phyloP scores from a whole-genome alignment of 2,888 invertebrate genomes.

The Pristionchus maxplancki region DNA sequence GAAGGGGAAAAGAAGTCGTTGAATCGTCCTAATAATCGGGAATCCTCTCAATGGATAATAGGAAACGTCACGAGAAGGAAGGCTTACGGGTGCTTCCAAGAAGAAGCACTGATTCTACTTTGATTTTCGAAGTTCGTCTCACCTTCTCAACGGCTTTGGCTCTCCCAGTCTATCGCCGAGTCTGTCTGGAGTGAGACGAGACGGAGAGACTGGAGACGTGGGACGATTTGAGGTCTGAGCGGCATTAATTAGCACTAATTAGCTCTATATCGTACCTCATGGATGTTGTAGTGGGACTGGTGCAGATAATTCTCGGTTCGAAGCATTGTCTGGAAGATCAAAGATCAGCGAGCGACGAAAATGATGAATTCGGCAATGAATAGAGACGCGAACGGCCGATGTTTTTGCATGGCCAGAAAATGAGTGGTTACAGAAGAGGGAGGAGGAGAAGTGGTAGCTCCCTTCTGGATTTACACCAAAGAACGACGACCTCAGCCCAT shows the following conservation, averaged over 20 bases:
- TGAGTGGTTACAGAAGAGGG: constrained; percentile 24
- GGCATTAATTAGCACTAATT: not conserved
- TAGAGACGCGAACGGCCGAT: not conserved
- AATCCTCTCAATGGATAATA: constrained; percentile 14
- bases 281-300: constrained; percentile 40
- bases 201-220: not conserved
- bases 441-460: not conserved
- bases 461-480: not conserved
- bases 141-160: constrained; percentile 39
- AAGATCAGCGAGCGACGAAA: not conserved
- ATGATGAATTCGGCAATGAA: not conserved
- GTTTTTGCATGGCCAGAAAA: not conserved
- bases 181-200: not conserved
- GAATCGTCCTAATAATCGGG: not conserved
- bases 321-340: not conserved
- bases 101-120: not conserved
- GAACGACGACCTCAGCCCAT: not conserved
- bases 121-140: not conserved
- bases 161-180: not conserved
- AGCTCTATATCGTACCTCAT: not conserved
- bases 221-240: not conserved
- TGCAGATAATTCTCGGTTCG: constrained; percentile 36
- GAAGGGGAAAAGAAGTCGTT: not conserved
- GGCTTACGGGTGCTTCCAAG: not conserved
- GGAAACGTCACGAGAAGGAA: not conserved